Conservation (phyloP, 1,140 invertebrate species). For the Zaprionus ornatus region DNA sequence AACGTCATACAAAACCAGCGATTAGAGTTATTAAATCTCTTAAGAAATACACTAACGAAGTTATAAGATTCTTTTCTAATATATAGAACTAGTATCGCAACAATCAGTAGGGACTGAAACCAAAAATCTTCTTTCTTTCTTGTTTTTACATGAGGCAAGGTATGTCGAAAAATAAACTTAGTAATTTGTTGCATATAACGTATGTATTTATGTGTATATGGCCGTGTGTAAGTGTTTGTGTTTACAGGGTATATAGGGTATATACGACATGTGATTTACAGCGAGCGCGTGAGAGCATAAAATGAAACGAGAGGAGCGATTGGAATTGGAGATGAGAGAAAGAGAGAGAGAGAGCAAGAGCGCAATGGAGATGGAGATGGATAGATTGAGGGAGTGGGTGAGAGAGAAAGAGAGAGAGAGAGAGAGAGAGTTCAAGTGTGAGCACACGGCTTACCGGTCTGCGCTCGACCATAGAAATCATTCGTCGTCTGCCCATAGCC, state of each 20-base stretch:
- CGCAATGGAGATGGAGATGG: conserved; percentile 20
- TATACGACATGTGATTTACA: conserved; percentile 24
- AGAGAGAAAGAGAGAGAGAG: conserved; percentile 28
- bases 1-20: no score
- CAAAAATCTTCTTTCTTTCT: no score
- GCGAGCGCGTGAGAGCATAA: conserved; percentile 10
- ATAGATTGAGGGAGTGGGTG: conserved; percentile 13
- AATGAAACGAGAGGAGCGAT: background rate
- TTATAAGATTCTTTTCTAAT: no score
- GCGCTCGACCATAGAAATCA: conserved; percentile 83
- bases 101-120: no score
- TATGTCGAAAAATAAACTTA: background rate
- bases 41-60: no score
- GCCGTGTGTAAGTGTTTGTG: conserved; percentile 8
- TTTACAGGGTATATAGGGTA: conserved; percentile 9
- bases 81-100: no score
- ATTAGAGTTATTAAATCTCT: no score
- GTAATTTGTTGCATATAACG: background rate
- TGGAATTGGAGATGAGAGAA: conserved; percentile 7
- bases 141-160: no score
- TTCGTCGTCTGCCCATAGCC: conserved; percentile 65
- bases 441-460: conserved; percentile 83
- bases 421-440: conserved; percentile 41
- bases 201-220: background rate
- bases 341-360: conserved; percentile 26